Percentiles rank a stretch among this genome's conserved stretches.
These are phyloP conservation scores for Diachrysia chrysitis DNA, from an alignment of 2,888 invertebrate species.

Conservation along the genomic window DNA sequence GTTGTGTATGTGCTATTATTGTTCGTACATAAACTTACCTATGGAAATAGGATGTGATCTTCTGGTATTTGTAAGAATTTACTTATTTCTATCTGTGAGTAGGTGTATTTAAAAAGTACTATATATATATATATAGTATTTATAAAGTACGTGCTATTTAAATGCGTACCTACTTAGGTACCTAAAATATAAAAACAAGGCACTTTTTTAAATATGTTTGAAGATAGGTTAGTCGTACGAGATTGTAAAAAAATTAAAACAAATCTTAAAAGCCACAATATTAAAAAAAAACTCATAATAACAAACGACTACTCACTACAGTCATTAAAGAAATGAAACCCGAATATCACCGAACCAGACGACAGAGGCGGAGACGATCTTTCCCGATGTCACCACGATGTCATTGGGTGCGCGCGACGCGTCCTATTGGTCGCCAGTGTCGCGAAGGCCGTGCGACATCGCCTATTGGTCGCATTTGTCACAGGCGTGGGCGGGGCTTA, in stretches of 20 bases:
- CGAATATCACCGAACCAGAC: conserved; percentile 67
- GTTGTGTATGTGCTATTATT: conserved; percentile 17
- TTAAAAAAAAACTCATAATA: no score
- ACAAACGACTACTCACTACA: background rate
- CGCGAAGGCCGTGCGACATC: conserved; percentile 85
- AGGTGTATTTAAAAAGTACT: no score
- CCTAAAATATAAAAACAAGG: no score
- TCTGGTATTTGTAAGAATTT: background rate
- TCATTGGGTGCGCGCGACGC: conserved; percentile 83
- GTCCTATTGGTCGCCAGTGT: conserved; percentile 79
- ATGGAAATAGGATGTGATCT: background rate
- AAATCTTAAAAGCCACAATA: no score
- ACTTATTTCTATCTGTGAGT: no score
- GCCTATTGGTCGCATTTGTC: conserved; percentile 83
- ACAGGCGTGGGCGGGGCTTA: conserved; percentile 74
- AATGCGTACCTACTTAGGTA: no score
- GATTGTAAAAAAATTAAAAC: no score
- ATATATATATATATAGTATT: no score
- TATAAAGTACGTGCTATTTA: no score
- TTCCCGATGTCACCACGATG: conserved; percentile 83
- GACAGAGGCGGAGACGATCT: conserved; percentile 79
- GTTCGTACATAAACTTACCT: no score
- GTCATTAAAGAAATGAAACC: conserved; percentile 27
- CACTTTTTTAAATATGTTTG: no score
- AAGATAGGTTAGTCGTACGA: no score